Percentiles rank a stretch among this genome's conserved stretches.
phyloP scores from a whole-genome alignment of 2,797 vertebrate genomes.

The Chromobotia macracanthus region DNA sequence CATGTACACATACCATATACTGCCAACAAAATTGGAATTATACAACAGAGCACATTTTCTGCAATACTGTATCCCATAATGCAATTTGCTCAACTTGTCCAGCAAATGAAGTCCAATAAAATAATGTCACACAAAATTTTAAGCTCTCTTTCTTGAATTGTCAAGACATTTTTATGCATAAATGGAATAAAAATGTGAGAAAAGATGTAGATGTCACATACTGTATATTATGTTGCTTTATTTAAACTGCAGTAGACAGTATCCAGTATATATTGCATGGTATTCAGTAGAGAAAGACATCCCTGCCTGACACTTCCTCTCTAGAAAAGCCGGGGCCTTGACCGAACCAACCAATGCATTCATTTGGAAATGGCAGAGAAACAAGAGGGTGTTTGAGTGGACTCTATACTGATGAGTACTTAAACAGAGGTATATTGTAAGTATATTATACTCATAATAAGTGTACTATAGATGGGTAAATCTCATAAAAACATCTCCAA shows the following conservation, averaged over 20 bases:
- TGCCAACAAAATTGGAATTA: no score
- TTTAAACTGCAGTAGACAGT: neutral
- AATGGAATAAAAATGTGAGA: no score
- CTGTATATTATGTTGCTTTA: no score
- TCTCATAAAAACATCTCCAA: slow-evolving; percentile 1
- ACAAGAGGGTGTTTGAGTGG: slow-evolving; percentile 82
- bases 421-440: slow-evolving; percentile 14
- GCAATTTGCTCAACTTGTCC: neutral
- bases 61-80: neutral
- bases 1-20: no score
- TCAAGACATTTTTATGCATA: neutral
- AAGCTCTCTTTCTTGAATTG: no score
- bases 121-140: no score
- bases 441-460: slow-evolving; percentile 29
- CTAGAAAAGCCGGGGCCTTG: slow-evolving; percentile 11
- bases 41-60: neutral
- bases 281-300: slow-evolving; percentile 2
- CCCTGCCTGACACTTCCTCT: slow-evolving; percentile 1
- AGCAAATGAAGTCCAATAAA: no score
- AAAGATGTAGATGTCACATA: no score
- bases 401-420: slow-evolving; percentile 64
- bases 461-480: neutral
- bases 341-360: slow-evolving; percentile 47
- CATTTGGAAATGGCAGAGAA: slow-evolving; percentile 69
- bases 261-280: neutral